Conservation (phyloP, 2,888 invertebrate species). For the Ormyrus nitidulus region DNA sequence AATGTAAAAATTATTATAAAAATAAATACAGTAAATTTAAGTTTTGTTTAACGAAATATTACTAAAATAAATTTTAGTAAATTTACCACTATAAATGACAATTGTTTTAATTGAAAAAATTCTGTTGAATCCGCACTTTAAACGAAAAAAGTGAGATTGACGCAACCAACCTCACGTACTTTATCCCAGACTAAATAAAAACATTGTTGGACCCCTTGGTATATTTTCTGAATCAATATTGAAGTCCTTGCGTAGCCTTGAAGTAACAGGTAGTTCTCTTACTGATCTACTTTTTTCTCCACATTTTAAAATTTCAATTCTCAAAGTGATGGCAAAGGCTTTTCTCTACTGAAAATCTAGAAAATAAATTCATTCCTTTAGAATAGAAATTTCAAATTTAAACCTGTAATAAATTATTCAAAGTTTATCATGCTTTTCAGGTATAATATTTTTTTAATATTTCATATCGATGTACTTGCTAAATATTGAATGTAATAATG, state of each 20-base stretch:
- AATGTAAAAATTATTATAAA: too few species aligned
- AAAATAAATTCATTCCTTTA: too few species aligned
- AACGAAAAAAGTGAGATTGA: constrained; percentile 11
- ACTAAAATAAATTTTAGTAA: neutral
- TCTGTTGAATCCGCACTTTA: neutral
- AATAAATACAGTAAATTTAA: neutral
- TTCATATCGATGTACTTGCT: too few species aligned
- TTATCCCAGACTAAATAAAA: constrained; percentile 72
- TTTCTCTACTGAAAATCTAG: too few species aligned
- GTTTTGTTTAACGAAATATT: neutral
- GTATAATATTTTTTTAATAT: too few species aligned
- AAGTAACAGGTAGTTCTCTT: constrained; percentile 65
- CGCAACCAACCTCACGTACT: constrained; percentile 62
- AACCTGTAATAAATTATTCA: too few species aligned
- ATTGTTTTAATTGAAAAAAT: neutral
- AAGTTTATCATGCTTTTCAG: too few species aligned
- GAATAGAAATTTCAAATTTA: too few species aligned
- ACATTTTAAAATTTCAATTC: constrained; percentile 29
- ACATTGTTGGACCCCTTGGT: constrained; percentile 68
- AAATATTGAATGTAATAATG: too few species aligned
- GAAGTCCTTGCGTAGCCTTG: constrained; percentile 65
- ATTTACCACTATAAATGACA: neutral
- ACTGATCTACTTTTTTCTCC: constrained; percentile 48
- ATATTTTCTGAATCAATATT: constrained; percentile 73
- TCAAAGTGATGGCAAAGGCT: neutral